Conservation (phyloP, 2,113 vertebrate genomes). For the Tetrao urogallus region DNA sequence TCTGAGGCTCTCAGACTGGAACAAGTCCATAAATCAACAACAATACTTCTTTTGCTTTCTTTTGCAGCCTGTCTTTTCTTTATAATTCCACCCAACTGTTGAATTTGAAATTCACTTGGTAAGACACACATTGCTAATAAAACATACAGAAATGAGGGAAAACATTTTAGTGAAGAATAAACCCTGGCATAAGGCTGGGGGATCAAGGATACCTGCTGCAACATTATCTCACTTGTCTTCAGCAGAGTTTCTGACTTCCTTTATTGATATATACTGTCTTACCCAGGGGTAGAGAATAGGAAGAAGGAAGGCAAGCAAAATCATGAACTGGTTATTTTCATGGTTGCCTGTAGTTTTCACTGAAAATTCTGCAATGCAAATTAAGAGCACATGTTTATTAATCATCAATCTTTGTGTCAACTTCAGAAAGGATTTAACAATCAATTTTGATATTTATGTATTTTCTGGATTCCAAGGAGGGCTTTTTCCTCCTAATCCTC, state of each 20-base stretch:
- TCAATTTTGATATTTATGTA: slow-evolving; percentile 7
- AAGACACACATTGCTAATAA: not conserved
- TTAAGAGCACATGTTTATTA: slow-evolving; percentile 39
- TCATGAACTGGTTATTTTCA: slow-evolving; percentile 24
- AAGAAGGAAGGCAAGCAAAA: not conserved
- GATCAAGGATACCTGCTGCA: not conserved
- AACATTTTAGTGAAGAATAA: not conserved
- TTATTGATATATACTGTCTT: not conserved
- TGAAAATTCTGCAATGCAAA: slow-evolving; percentile 39
- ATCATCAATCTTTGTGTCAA: slow-evolving; percentile 35
- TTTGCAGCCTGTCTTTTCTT: not conserved
- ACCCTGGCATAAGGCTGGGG: not conserved
- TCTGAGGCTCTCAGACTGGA: slow-evolving; percentile 36
- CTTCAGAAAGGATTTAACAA: slow-evolving; percentile 33
- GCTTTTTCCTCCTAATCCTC: not conserved
- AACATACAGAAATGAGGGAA: not conserved
- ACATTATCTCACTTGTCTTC: not conserved
- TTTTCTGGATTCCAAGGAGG: slow-evolving; percentile 1
- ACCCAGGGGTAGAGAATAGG: not conserved
- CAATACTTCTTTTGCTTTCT: slow-evolving; percentile 19
- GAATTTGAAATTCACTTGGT: not conserved
- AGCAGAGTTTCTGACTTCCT: slow-evolving; percentile 4
- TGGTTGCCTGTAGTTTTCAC: not conserved
- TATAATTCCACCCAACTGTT: not conserved
- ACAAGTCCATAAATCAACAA: slow-evolving; percentile 70